A percentile compares a stretch with the other conserved stretches of the same genome.
phyloP scores from a whole-genome alignment of 2,113 vertebrate genomes.

The Neolamprologus ventralis region DNA sequence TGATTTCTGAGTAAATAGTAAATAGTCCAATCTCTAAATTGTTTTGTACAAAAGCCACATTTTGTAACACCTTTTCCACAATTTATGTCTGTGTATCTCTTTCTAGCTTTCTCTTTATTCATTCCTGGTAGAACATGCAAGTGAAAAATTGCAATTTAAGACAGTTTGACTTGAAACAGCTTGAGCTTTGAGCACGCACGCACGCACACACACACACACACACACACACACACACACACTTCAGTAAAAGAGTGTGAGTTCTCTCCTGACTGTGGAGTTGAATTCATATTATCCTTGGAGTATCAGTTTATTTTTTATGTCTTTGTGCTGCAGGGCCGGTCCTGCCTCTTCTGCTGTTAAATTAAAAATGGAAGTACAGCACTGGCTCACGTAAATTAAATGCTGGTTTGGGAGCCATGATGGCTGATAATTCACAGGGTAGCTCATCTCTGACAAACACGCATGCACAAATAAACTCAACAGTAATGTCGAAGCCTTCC shows the following conservation, averaged over 20 bases:
- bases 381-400: slow-evolving; percentile 24
- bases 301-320: not conserved
- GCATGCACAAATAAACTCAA: not conserved
- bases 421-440: slow-evolving; percentile 18
- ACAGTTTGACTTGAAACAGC: not conserved
- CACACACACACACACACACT: not conserved
- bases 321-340: not conserved
- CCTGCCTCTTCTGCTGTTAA: slow-evolving; percentile 1
- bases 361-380: slow-evolving; percentile 24
- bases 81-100: not conserved
- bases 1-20: not conserved
- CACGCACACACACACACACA: not conserved
- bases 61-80: not conserved
- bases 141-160: not conserved
- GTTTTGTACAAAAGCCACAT: not conserved
- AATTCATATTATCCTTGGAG: not conserved
- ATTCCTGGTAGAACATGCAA: not conserved
- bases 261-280: not conserved
- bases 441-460: not conserved
- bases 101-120: not conserved
- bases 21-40: not conserved
- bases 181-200: not conserved
- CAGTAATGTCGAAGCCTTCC: not conserved
- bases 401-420: slow-evolving; percentile 11
- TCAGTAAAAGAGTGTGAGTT: not conserved